Percentiles rank a stretch among this genome's conserved stretches.
phyloP scores from a whole-genome alignment of 2,113 vertebrate genomes.

The Bubo scandiacus region DNA sequence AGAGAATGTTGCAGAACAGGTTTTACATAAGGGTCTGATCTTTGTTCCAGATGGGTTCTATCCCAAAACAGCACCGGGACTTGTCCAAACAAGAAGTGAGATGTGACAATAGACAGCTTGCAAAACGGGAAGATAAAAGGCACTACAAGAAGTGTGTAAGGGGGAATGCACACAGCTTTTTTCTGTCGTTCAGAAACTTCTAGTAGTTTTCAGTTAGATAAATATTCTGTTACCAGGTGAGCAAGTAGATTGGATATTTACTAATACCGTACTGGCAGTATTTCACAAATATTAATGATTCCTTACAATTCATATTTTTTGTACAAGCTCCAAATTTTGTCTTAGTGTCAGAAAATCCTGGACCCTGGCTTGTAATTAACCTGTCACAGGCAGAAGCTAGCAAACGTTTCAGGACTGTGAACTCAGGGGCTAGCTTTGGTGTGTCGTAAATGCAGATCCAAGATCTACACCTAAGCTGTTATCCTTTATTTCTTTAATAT shows the following conservation, averaged over 20 bases:
- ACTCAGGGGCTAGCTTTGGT: not conserved
- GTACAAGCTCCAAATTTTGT: not conserved
- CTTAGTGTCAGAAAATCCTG: not conserved
- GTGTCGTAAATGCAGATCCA: rapidly evolving
- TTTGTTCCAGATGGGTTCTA: constrained; percentile 90
- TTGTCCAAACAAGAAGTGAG: constrained; percentile 71
- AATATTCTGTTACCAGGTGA: not conserved
- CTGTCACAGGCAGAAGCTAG: rapidly evolving
- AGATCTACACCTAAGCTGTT: not conserved
- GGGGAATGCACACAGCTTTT: not conserved
- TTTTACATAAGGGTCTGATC: constrained; percentile 79
- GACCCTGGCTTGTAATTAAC: not conserved
- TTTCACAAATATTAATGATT: not conserved
- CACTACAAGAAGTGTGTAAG: not conserved
- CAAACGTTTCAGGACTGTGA: not conserved
- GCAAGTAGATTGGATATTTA: not conserved
- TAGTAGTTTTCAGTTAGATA: not conserved
- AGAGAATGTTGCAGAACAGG: not conserved
- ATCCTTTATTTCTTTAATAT: not conserved
- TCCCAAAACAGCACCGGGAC: constrained; percentile 77
- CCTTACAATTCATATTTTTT: not conserved
- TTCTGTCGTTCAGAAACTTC: not conserved
- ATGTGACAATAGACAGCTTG: not conserved
- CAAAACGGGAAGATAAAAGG: not conserved
- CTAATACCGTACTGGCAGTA: not conserved